These are phyloP conservation scores for Octopus bimaculoides DNA, from an alignment of 1,140 invertebrate genomes.

Conservation along the genomic window DNA sequence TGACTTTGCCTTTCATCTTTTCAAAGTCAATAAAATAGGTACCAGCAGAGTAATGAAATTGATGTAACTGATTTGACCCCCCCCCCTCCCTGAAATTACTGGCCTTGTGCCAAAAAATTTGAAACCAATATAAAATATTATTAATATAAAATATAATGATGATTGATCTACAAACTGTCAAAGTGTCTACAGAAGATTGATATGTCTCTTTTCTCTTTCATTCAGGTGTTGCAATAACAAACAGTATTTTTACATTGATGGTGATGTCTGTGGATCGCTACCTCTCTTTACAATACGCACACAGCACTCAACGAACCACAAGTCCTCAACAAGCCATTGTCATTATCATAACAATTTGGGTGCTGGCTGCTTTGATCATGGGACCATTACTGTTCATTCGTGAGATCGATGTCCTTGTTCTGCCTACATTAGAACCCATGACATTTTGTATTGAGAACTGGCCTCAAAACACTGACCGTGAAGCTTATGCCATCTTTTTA, in stretches of 20 bases:
- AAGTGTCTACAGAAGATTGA: too few species aligned
- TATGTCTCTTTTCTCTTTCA: slow-evolving; percentile 9
- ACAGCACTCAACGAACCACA: slow-evolving; percentile 59
- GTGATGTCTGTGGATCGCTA: slow-evolving; percentile 80
- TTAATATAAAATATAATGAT: too few species aligned
- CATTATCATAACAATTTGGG: slow-evolving; percentile 66
- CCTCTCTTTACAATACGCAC: slow-evolving; percentile 72
- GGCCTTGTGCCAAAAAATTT: too few species aligned
- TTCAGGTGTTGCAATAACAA: slow-evolving; percentile 72
- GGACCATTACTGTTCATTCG: slow-evolving; percentile 66
- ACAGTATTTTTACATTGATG: slow-evolving; percentile 76
- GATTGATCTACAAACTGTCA: too few species aligned
- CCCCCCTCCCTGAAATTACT: too few species aligned
- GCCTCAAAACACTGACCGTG: slow-evolving; percentile 46
- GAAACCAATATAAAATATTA: too few species aligned
- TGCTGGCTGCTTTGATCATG: slow-evolving; percentile 67
- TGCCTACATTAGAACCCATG: slow-evolving; percentile 28
- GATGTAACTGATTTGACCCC: too few species aligned
- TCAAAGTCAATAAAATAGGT: too few species aligned
- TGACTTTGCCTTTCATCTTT: too few species aligned
- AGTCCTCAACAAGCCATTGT: slow-evolving; percentile 63
- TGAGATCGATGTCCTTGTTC: slow-evolving; percentile 23
- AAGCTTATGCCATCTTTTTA: slow-evolving; percentile 60
- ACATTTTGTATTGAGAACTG: slow-evolving; percentile 64
- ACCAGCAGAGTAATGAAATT: too few species aligned